Conservation (phyloP, 2,113 vertebrate species). For the Glareola pratincola region DNA sequence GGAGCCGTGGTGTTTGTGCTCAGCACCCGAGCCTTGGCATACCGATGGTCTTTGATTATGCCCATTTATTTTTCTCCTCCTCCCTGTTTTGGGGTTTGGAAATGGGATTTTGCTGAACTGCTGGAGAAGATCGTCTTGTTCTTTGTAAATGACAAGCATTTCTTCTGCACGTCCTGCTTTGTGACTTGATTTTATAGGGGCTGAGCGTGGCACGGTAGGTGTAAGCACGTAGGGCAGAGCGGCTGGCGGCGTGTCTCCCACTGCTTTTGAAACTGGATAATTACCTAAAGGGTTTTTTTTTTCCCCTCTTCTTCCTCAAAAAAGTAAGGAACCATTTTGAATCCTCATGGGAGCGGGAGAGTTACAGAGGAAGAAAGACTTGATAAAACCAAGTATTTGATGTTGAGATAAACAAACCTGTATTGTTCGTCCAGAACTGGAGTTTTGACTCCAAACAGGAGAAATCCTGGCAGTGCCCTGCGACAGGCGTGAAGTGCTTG, state of each 20-base stretch:
- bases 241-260: accelerated
- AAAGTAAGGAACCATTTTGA: not conserved
- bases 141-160: not conserved
- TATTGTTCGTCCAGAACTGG: slow-evolving; percentile 20
- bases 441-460: not conserved
- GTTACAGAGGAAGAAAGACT: not conserved
- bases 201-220: not conserved
- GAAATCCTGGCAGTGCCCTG: not conserved
- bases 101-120: not conserved
- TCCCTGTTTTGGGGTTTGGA: not conserved
- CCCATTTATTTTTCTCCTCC: not conserved
- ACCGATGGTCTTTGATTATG: not conserved
- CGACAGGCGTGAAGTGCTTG: not conserved
- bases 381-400: slow-evolving; percentile 54
- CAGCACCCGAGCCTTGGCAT: not conserved
- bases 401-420: slow-evolving; percentile 32
- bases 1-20: accelerated
- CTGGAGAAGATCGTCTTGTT: not conserved
- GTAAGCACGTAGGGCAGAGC: accelerated
- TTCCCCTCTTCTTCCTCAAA: not conserved
- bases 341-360: not conserved
- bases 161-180: not conserved
- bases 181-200: not conserved
- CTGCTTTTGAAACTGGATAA: not conserved
- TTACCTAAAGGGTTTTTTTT: not conserved